phyloP scores from a whole-genome alignment of 2,113 vertebrate genomes.

The Piprites chloris region DNA sequence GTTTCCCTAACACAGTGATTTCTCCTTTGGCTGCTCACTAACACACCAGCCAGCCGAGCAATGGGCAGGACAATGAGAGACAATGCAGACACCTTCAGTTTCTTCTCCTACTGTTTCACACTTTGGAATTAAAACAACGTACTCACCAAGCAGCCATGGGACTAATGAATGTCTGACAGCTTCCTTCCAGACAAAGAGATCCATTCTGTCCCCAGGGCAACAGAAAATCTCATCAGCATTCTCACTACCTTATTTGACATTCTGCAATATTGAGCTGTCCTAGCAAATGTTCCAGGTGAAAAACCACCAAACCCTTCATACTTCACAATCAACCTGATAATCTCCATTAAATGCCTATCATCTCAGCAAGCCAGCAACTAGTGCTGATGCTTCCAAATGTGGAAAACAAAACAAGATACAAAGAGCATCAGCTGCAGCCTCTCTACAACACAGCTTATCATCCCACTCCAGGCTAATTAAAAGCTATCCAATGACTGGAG shows the following conservation, averaged over 20 bases:
- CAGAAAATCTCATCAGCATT: not conserved
- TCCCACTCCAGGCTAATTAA: not conserved
- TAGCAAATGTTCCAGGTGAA: not conserved
- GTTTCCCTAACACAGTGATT: not conserved
- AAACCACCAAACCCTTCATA: not conserved
- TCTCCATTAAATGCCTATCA: not conserved
- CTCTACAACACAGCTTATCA: not conserved
- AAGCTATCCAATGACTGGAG: not conserved
- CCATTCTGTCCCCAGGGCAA: not conserved
- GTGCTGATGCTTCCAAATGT: not conserved
- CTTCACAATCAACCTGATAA: not conserved
- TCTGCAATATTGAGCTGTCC: not conserved
- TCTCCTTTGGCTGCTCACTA: not conserved
- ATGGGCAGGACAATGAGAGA: not conserved
- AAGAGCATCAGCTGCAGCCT: not conserved
- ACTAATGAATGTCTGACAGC: not conserved
- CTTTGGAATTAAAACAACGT: not conserved
- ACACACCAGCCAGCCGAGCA: not conserved
- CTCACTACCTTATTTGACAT: not conserved
- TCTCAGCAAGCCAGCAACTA: not conserved
- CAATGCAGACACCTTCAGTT: not conserved
- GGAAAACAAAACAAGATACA: not conserved
- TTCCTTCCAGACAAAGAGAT: not conserved
- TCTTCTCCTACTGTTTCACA: not conserved
- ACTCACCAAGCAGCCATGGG: not conserved